phyloP scores from a whole-genome alignment of 1,140 invertebrate genomes.

The Polypedilum vanderplanki region DNA sequence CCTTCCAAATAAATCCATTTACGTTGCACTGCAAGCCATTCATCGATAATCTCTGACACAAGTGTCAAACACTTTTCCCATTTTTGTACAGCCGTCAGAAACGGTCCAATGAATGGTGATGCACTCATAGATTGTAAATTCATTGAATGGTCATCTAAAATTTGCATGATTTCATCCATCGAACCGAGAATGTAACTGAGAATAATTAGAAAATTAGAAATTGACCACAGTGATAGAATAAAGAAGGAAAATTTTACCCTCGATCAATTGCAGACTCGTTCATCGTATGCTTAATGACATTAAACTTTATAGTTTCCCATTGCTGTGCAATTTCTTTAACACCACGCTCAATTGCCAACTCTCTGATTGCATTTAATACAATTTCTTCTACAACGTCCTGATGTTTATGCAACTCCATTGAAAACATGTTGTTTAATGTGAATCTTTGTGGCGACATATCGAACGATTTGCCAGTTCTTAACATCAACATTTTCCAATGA shows the following conservation, averaged over 20 bases:
- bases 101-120: conserved; percentile 83
- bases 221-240: neutral
- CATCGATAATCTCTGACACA: conserved; percentile 77
- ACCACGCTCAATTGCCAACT: conserved; percentile 77
- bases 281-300: conserved; percentile 57
- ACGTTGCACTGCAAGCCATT: conserved; percentile 74
- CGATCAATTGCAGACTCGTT: conserved; percentile 48
- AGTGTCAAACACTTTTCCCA: conserved; percentile 76
- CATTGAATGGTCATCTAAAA: conserved; percentile 82
- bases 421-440: conserved; percentile 83
- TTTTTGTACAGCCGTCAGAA: conserved; percentile 66
- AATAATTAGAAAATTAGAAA: neutral
- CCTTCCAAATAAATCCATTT: conserved; percentile 89
- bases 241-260: conserved; percentile 36
- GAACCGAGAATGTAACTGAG: conserved; percentile 66
- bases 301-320: conserved; percentile 69
- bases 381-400: conserved; percentile 77
- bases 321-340: conserved; percentile 68
- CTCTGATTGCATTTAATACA: conserved; percentile 79
- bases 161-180: conserved; percentile 71
- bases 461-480: conserved; percentile 69
- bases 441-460: conserved; percentile 81
- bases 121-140: conserved; percentile 84
- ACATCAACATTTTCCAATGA: conserved; percentile 84
- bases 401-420: conserved; percentile 80